Conservation (phyloP, 30 jellyfish, hydroid and myxozoan genomes). For the Aurelia aurita region DNA sequence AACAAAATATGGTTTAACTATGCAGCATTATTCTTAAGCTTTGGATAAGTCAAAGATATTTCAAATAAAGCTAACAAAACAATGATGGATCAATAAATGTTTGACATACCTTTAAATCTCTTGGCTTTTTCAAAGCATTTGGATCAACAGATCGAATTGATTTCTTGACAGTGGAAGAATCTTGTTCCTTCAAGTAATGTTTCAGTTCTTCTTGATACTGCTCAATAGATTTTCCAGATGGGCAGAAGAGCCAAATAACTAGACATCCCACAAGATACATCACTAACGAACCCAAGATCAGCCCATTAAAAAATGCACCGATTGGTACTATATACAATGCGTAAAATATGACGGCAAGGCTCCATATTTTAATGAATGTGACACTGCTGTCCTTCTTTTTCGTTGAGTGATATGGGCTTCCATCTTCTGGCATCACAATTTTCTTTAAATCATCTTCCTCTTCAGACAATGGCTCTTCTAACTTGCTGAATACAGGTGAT, state of each 20-base stretch:
- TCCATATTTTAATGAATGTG: conserved; percentile 59
- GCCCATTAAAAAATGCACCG: conserved; percentile 46
- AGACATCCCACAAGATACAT: conserved; percentile 87
- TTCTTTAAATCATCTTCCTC: conserved; percentile 33
- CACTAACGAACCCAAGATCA: conserved; percentile 67
- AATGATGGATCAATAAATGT: background rate
- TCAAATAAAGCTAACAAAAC: too few species aligned
- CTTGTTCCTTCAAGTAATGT: conserved; percentile 61
- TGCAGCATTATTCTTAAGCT: too few species aligned
- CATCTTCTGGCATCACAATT: conserved; percentile 16
- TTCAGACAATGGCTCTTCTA: conserved; percentile 54
- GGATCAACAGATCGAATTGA: conserved; percentile 75
- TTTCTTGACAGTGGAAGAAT: conserved; percentile 28
- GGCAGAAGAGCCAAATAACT: conserved; percentile 84
- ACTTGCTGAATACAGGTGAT: conserved; percentile 52
- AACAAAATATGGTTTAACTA: too few species aligned
- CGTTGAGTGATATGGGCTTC: background rate
- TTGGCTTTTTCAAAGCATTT: conserved; percentile 82
- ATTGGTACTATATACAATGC: conserved; percentile 43
- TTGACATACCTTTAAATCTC: conserved; percentile 83
- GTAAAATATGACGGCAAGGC: conserved; percentile 50
- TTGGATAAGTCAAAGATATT: too few species aligned
- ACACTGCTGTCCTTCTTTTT: background rate
- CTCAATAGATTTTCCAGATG: conserved; percentile 87
- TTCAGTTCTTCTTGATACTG: conserved; percentile 82